Conservation (phyloP, 1,140 invertebrate species). For the Venturia canescens region DNA sequence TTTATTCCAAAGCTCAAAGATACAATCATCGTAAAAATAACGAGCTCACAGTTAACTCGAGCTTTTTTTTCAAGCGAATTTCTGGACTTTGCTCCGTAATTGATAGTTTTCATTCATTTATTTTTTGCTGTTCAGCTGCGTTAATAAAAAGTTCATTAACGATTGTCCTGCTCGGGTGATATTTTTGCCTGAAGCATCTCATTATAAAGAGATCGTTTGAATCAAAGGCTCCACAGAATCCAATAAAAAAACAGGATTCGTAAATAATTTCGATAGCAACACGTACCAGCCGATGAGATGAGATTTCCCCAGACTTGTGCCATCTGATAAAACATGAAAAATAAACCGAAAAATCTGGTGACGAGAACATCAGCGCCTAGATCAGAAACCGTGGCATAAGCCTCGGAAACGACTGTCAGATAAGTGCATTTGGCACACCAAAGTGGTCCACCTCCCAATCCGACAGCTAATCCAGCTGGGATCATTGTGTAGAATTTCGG, state of each 20-base stretch:
- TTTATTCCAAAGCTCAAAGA: too few species aligned
- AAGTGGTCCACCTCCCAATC: conserved; percentile 91
- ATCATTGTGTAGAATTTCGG: conserved; percentile 90
- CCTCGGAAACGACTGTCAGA: conserved; percentile 86
- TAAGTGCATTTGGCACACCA: conserved; percentile 96
- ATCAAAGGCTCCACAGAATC: too few species aligned
- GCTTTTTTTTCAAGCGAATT: too few species aligned
- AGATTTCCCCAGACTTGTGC: conserved; percentile 95
- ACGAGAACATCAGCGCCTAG: conserved; percentile 84
- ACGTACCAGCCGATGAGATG: conserved; percentile 88
- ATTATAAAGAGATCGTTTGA: too few species aligned
- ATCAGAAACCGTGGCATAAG: conserved; percentile 83
- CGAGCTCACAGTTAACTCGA: too few species aligned
- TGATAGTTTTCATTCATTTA: too few species aligned
- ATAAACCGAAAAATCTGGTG: conserved; percentile 91
- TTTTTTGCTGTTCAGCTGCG: too few species aligned
- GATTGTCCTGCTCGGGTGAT: too few species aligned
- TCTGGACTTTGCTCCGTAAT: too few species aligned
- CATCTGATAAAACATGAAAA: conserved; percentile 96
- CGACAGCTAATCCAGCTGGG: conserved; percentile 89
- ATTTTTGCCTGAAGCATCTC: too few species aligned
- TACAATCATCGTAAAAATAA: too few species aligned
- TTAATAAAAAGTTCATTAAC: too few species aligned
- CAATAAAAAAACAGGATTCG: background rate
- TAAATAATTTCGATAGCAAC: conserved; percentile 4